Conservation (phyloP, 2,797 vertebrate genomes). For the Setipinna tenuifilis region DNA sequence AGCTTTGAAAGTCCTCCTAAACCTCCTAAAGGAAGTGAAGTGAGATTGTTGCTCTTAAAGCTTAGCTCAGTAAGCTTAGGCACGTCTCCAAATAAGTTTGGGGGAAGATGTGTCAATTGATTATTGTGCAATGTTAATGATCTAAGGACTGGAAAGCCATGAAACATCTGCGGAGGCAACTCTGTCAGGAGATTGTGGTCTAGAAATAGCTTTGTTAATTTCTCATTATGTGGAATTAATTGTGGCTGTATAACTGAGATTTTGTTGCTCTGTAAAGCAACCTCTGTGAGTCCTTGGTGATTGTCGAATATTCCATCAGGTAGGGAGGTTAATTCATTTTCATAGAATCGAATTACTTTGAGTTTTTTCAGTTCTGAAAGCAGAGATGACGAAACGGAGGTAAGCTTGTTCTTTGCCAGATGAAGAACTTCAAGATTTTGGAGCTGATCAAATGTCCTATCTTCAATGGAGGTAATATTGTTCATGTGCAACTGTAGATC, state of each 20-base stretch:
- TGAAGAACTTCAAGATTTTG: conserved; percentile 67
- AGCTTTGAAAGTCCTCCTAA: conserved; percentile 72
- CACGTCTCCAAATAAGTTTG: conserved; percentile 69
- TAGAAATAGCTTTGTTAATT: conserved; percentile 70
- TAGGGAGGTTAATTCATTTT: conserved; percentile 73
- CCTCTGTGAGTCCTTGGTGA: conserved; percentile 69
- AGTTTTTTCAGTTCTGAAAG: conserved; percentile 74
- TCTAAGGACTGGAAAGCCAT: conserved; percentile 71
- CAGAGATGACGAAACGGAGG: conserved; percentile 55
- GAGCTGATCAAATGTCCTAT: conserved; percentile 77
- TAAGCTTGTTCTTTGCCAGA: conserved; percentile 76
- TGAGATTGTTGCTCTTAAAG: conserved; percentile 74
- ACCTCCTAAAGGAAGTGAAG: conserved; percentile 67
- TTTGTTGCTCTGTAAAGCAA: conserved; percentile 69
- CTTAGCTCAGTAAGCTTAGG: conserved; percentile 65
- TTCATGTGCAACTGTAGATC: conserved; percentile 72
- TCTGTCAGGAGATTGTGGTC: conserved; percentile 71
- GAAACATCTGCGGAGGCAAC: conserved; percentile 71
- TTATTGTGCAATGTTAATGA: conserved; percentile 71
- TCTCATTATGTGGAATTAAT: conserved; percentile 72
- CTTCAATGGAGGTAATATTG: conserved; percentile 73
- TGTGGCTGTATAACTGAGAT: conserved; percentile 66
- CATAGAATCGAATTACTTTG: conserved; percentile 70
- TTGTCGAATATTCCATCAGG: conserved; percentile 72
- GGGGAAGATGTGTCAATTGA: conserved; percentile 66